Percentiles rank a stretch among this genome's conserved stretches.
phyloP scores from a whole-genome alignment of 2,888 invertebrate genomes.

The Isoperla grammatica region DNA sequence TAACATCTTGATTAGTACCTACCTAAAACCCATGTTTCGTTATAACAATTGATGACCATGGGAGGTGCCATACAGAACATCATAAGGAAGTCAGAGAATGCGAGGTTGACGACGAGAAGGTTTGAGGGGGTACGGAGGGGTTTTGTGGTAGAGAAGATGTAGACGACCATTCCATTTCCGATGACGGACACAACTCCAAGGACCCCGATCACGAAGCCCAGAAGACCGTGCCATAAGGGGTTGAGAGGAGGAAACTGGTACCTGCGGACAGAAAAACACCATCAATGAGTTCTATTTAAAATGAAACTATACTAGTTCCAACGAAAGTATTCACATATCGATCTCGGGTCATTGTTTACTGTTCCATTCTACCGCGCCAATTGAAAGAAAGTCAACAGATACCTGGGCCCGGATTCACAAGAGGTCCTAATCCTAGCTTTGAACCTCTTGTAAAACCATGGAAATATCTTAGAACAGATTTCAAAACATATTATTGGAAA shows the following conservation, averaged over 20 bases:
- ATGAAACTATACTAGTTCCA: slow-evolving; percentile 3
- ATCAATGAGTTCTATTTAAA: slow-evolving; percentile 1
- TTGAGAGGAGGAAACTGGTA: slow-evolving; percentile 87
- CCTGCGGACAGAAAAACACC: slow-evolving; percentile 51
- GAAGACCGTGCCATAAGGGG: slow-evolving; percentile 77
- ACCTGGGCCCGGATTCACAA: too few relatives aligned
- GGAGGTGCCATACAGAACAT: slow-evolving; percentile 78
- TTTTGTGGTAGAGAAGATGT: slow-evolving; percentile 69
- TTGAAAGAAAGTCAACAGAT: too few relatives aligned
- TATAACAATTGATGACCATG: slow-evolving; percentile 78
- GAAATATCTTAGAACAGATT: too few relatives aligned
- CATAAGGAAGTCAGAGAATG: slow-evolving; percentile 86
- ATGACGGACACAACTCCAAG: slow-evolving; percentile 64
- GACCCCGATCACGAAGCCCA: slow-evolving; percentile 70
- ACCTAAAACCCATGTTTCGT: slow-evolving; percentile 66
- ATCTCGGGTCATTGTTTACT: too few relatives aligned
- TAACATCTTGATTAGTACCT: slow-evolving; percentile 39
- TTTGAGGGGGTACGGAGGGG: slow-evolving; percentile 83
- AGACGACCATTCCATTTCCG: slow-evolving; percentile 65
- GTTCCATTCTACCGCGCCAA: too few relatives aligned
- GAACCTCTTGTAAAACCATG: too few relatives aligned
- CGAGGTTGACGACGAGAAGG: slow-evolving; percentile 83
- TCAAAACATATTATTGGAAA: too few relatives aligned
- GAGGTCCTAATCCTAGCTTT: too few relatives aligned
- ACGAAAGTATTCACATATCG: not conserved